phyloP scores from a whole-genome alignment of 2,888 invertebrate genomes.

The Entomobrya proxima region DNA sequence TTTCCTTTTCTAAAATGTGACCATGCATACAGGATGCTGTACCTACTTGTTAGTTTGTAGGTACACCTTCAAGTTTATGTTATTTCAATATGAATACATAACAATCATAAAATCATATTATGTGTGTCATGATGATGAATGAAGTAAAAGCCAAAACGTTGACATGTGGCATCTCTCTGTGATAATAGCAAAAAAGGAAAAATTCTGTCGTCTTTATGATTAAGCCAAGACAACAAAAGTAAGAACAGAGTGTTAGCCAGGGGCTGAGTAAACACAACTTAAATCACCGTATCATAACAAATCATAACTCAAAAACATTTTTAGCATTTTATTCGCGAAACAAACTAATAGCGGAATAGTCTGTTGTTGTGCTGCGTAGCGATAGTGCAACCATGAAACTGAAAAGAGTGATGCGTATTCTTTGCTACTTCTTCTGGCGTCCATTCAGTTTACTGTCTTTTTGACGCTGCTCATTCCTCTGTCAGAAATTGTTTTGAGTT shows the following conservation, averaged over 20 bases:
- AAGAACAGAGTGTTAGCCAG: not conserved
- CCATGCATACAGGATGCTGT: not conserved
- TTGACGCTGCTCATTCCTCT: not conserved
- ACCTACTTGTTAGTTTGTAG: too few species aligned
- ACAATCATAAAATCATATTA: not conserved
- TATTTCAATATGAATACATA: not conserved
- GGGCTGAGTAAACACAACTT: conserved; percentile 3
- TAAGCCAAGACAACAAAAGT: conserved; percentile 6
- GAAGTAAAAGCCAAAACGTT: conserved; percentile 36
- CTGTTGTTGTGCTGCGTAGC: not conserved
- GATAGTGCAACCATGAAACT: not conserved
- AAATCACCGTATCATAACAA: conserved; percentile 9
- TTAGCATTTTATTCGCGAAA: not conserved
- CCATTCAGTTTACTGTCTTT: conserved; percentile 23
- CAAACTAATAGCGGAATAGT: not conserved
- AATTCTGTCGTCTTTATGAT: conserved; percentile 35
- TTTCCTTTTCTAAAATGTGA: conserved; percentile 7
- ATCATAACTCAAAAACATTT: not conserved
- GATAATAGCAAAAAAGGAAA: not conserved
- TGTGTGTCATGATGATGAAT: conserved; percentile 39
- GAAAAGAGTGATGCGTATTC: too few species aligned
- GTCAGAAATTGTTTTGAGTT: conserved; percentile 13
- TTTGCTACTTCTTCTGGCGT: too few species aligned
- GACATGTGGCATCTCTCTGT: conserved; percentile 49
- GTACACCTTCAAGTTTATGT: not conserved